These are phyloP conservation scores for Sardinella longiceps DNA, from an alignment of 2,797 vertebrate species.

Conservation along the genomic window DNA sequence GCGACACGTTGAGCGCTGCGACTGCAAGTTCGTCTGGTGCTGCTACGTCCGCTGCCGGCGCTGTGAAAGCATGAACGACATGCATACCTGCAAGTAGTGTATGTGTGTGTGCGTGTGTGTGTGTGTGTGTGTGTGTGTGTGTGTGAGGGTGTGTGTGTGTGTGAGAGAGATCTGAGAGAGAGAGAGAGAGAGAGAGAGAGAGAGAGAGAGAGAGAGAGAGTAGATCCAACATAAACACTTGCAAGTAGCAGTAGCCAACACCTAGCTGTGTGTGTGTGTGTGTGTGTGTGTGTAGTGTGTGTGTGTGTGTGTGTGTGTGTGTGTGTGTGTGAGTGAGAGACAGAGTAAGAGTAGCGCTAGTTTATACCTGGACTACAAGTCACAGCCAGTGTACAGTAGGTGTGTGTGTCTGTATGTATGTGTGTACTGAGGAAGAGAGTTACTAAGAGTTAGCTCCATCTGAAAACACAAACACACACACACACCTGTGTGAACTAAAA, in stretches of 20 bases:
- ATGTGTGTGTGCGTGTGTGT: neutral
- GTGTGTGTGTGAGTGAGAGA: neutral
- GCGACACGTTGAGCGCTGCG: constrained; percentile 87
- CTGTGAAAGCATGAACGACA: constrained; percentile 95
- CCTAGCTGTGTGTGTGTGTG: no score
- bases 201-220: neutral
- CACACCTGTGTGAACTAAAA: neutral
- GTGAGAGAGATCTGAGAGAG: neutral
- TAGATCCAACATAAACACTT: neutral
- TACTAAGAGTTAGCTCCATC: neutral
- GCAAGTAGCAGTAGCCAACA: neutral
- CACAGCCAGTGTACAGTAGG: neutral
- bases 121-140: neutral
- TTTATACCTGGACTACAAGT: neutral
- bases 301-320: neutral
- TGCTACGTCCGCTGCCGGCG: constrained; percentile 92
- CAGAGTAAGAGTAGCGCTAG: neutral
- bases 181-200: neutral
- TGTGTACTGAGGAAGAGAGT: neutral
- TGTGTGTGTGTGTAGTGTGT: neutral
- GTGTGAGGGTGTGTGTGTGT: neutral
- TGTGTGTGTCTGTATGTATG: neutral
- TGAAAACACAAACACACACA: neutral
- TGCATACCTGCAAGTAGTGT: constrained; percentile 92
- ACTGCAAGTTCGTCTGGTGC: constrained; percentile 98